Conservation (phyloP, 2,113 vertebrate species). For the Corapipo altera region DNA sequence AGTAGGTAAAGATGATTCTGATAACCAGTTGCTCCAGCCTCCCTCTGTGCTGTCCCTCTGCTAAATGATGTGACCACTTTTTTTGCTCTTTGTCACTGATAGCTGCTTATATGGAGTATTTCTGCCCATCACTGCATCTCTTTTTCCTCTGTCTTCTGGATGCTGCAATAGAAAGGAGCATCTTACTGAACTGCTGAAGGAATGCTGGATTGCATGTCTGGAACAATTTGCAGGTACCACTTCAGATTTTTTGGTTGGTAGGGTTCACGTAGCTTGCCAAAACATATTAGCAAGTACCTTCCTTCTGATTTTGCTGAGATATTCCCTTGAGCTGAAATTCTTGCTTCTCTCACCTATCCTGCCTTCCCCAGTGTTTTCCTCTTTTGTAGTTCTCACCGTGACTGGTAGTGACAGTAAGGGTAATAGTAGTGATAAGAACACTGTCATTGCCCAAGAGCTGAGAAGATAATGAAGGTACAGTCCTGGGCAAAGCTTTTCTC, state of each 20-base stretch:
- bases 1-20: background rate
- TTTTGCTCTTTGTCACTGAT: background rate
- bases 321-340: background rate
- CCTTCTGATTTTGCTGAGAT: background rate
- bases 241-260: background rate
- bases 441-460: background rate
- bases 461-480: background rate
- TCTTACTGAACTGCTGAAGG: background rate
- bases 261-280: background rate
- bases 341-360: background rate
- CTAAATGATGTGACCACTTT: background rate
- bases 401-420: background rate
- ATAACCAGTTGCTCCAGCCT: background rate
- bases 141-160: background rate
- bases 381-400: background rate
- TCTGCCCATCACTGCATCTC: background rate
- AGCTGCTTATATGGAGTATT: background rate
- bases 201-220: background rate
- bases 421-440: background rate
- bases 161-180: background rate
- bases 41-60: background rate
- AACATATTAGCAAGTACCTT: background rate
- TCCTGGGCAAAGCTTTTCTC: background rate
- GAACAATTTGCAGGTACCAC: background rate
- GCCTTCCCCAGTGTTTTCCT: background rate